Evolutionary conservation across 2,797 vertebrate genomes (phyloP).

Genomic region (Cichlasoma orientale): DNA sequence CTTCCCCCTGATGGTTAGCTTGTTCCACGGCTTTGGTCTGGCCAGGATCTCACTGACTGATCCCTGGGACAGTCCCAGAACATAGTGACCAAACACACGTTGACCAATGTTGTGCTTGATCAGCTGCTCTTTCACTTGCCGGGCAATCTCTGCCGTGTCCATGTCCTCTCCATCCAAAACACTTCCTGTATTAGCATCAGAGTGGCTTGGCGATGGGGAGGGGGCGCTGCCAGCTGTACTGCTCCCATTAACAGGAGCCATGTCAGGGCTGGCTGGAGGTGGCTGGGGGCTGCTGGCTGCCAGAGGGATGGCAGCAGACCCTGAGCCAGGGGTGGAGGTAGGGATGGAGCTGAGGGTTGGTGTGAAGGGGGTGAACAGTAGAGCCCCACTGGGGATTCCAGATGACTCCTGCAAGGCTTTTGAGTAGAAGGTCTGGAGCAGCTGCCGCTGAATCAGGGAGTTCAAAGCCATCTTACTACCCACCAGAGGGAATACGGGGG

Average conservation of each 20-base stretch:
- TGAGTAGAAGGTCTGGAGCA: slow-evolving; percentile 98
- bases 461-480: slow-evolving; percentile 98
- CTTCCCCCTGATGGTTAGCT: slow-evolving; percentile 95
- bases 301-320: slow-evolving; percentile 82
- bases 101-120: slow-evolving; percentile 99
- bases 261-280: slow-evolving; percentile 85
- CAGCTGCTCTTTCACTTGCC: slow-evolving; percentile 97
- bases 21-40: slow-evolving; percentile 96
- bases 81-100: slow-evolving; percentile 96
- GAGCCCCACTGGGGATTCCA: slow-evolving; percentile 85
- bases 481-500: slow-evolving; percentile 92
- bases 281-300: slow-evolving; percentile 87
- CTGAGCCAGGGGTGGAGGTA: slow-evolving; percentile 86
- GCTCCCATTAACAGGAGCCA: slow-evolving; percentile 76
- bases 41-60: slow-evolving; percentile 97
- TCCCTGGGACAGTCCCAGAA: slow-evolving; percentile 95
- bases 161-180: slow-evolving; percentile 93
- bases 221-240: slow-evolving; percentile 86
- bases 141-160: slow-evolving; percentile 95
- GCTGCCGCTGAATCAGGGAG: slow-evolving; percentile 96
- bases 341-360: slow-evolving; percentile 94
- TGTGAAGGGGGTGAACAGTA: slow-evolving; percentile 94
- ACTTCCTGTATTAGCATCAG: slow-evolving; percentile 88
- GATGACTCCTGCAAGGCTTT: slow-evolving; percentile 94
- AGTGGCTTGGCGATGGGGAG: slow-evolving; percentile 93